Conservation (phyloP, 2,797 vertebrate genomes). For the Spatula clypeata region DNA sequence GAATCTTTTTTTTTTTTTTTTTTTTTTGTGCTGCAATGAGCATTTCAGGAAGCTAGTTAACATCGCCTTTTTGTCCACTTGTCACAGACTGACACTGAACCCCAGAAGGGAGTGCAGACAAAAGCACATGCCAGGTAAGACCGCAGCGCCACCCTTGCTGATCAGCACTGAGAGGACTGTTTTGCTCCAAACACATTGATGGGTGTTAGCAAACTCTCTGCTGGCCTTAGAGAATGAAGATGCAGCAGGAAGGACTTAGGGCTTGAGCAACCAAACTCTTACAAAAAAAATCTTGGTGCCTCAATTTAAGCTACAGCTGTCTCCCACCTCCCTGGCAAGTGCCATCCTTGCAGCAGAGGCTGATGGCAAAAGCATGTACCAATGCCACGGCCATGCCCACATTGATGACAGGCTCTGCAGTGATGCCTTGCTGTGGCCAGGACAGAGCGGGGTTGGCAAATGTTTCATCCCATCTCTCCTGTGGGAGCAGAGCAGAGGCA, state of each 20-base stretch:
- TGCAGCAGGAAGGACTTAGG: not conserved
- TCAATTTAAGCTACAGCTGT: not conserved
- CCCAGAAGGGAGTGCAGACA: not conserved
- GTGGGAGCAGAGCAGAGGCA: not conserved
- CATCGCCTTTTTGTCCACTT: not conserved
- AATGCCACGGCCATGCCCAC: not conserved
- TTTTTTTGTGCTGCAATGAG: not conserved
- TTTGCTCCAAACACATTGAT: not conserved
- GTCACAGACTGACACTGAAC: not conserved
- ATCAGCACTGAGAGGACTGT: not conserved
- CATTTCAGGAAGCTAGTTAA: not conserved
- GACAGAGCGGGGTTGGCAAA: not conserved
- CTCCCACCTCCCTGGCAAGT: not conserved
- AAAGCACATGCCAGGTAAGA: not conserved
- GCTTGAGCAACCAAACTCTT: not conserved
- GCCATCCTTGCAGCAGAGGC: not conserved
- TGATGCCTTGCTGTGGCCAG: not conserved
- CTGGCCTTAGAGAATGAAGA: not conserved
- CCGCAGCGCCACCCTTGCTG: fast-evolving
- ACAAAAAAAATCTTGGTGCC: not conserved
- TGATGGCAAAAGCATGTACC: fast-evolving
- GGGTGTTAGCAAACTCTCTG: not conserved
- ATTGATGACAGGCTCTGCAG: not conserved
- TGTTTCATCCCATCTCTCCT: not conserved
- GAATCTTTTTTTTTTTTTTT: not conserved